Base-by-base conservation (phyloP, 2,113 vertebrate genomes). In the Anguilla rostrata region DNA sequence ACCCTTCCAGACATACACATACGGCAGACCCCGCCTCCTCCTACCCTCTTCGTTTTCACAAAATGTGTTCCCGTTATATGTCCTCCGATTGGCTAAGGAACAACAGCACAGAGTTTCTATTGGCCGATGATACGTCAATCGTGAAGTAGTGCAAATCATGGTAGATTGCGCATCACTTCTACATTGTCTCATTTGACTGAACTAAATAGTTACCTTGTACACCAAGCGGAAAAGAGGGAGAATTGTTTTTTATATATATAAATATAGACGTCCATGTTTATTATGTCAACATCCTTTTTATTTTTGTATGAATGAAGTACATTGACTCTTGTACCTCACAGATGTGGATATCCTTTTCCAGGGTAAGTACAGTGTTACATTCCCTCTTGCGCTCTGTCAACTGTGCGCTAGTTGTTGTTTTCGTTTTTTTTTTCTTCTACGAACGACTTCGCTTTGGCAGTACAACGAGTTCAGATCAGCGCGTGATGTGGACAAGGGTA, bases 321-420 rank as follows among this genome's bases (percentile, higher is more conserved):
- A 39, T 60, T 39, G 34, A 56, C 66, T 85, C 46, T 46, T 87
- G 92, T 78, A 39, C 92, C 89, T 60, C 91, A 90, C 92, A 89
- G 92, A 82, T 81, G 85, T 86, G 85, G 79, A 66, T 53, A 46
- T 90, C 92, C 90, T 92, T 92, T 93, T 92, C 93, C 90, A 89
- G 90, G 94, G 94, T 95, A 94, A 94, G 94, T 95, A 92, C 92
- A 95, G 91, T 93, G 91, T 93, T 94, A 94, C 92, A 90, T 95
- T 94, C 94, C 93, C 92, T 94, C 94, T 92, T 94, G 93, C 93
- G 94, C 94, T 91, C 80, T 79, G 85, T 81, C 78, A 79, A 81
- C 56, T 81, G 84, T 71, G 78, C 49, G 40, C 43, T 78, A 80
- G 84, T 81, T 81, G 85, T 85, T 85, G 84, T 81, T 81, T 85